Evolutionary conservation across 2,888 invertebrate species (phyloP), one percentile per base, ranked within the genome.

Genomic region (Acanthosoma haemorrhoidale): DNA sequence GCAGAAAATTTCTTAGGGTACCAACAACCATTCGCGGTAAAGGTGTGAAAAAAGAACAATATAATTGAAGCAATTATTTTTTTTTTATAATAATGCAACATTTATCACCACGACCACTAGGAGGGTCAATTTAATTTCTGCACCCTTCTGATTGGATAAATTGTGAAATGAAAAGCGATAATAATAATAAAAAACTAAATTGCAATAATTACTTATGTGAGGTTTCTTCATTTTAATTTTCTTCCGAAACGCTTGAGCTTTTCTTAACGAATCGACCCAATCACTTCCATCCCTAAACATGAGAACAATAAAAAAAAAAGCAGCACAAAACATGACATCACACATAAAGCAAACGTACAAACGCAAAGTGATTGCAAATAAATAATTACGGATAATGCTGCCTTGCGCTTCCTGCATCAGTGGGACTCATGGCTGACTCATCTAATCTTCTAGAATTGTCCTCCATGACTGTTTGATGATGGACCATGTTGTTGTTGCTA

Each of bases 171-270:
- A 15, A 15, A 11, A 15, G 15, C 31, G 6, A 16, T 16, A 1
- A 3, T 25, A 5, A n/a, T 1, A 15, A 25, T 29, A 16, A 3
- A 15, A 1, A 11, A 11, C 16, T 25, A 32, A 31, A 29, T 13
- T n/a, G n/a, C n/a, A n/a, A 39, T 41, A 64, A 38, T 39, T 39
- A 64, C 64, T 39, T 41, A 64, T 41, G 41, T 64, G 61, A 29
- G 69, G 69, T 25, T 60, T 69, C 38, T 69, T 69, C 41, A 41
- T 69, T 69, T 69, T 69, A 31, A 60, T 59, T 60, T 69, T 69
- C 61, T 69, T 69, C 16, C 60, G 16, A 41, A 34, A 60, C 2
- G 34, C 38, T n/a, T 38, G 59, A 69, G 59, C 36, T 61, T 57
- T 69, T 29, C 36, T 57, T 8, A 69, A 69, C 5, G 69, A 61